Base-by-base conservation (phyloP, 2,113 vertebrate genomes). In the Petromus typicus region DNA sequence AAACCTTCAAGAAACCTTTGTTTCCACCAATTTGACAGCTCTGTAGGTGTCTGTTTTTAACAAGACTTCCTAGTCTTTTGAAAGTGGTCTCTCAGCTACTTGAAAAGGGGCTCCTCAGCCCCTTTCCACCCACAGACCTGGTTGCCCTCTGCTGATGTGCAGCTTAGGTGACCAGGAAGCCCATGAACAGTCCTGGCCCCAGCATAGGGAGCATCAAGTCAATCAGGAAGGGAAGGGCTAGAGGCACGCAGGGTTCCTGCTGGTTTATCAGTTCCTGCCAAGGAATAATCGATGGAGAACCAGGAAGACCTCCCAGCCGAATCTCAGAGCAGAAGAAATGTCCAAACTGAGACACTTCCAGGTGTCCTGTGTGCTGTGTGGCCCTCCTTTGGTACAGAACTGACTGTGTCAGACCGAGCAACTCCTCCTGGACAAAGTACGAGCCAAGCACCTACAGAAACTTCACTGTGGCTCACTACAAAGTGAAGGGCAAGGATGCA, bases 401-500 rank as follows among this genome's bases (percentile, higher is more conserved):
- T 32, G 11, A 66, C 25, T 2, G 45, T 25, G 81, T 85, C 51
- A 34, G 37, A 30, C 48, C 37, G 1, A 4, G 32, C 16, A 25
- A 25, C 14, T n/a, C 34, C 69, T 67, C 40, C 45, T n/a, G 40
- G 20, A 69, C 10, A 5, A n/a, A 7, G 6, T 4, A 4, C 7
- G 7, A 16, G 37, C 37, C 4, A 25, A 78, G 73, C 17, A 51
- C 73, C 1, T 0, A 3, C 11, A 66, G 18, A 1, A 18, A 3
- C 25, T 54, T 57, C 54, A n/a, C 40, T 20, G 5, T 0, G 17
- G 27, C 13, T 59, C 40, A 13, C 43, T 8, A 1, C 12, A 5
- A 63, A 9, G 23, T 48, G 5, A 69, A 51, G 30, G 45, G 23
- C 56, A 25, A 45, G 54, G 66, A 5, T 7, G 27, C 10, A 1